Base-by-base conservation (phyloP, 2,113 vertebrate species). In the Colinus virginianus region DNA sequence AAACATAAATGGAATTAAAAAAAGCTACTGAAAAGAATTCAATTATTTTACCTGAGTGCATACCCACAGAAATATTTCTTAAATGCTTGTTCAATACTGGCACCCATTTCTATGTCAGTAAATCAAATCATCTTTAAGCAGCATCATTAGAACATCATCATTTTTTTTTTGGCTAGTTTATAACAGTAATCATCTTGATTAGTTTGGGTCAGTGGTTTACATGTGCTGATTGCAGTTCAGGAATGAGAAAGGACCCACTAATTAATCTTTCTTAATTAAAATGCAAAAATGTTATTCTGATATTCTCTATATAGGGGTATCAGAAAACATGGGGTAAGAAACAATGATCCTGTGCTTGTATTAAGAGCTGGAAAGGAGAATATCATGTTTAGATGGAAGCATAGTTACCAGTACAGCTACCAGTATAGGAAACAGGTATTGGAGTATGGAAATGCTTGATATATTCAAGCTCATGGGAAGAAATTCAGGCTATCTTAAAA, bases 1-100 rank as follows among this genome's bases (percentile, higher is more conserved):
- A 96, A 92, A 95, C 49, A 93, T 14, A 63, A 72, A 90, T 15
- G 22, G 72, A 89, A 30, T 28, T 40, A 40, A 84, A 95, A 92
- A 95, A 93, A 77, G 2, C 5, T 70, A 22, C 45, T 63, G 63
- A 3, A 2, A 34, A 66, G 67, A 87, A 90, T 87, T 90, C 9
- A 94, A 84, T 89, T 93, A 90, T 90, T 95, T 89, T 80, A 66
- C 49, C 48, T 66, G 45, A 88, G 70, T 62, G 40, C 58, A 34
- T 90, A 62, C 5, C 16, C 51, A 49, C 19, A 82, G 67, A 86
- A 78, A 83, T 81, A 68, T 79, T 83, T 89, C 1, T 0, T 38
- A 59, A 84, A 13, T 42, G 48, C 45, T 88, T 55, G 28, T 70
- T 94, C 42, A 67, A 77, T 76, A 89, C 55, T 79, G 46, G 23